These are phyloP conservation scores for Macrotus californicus DNA, from an alignment of 2,113 vertebrate species.

Conservation along the genomic window DNA sequence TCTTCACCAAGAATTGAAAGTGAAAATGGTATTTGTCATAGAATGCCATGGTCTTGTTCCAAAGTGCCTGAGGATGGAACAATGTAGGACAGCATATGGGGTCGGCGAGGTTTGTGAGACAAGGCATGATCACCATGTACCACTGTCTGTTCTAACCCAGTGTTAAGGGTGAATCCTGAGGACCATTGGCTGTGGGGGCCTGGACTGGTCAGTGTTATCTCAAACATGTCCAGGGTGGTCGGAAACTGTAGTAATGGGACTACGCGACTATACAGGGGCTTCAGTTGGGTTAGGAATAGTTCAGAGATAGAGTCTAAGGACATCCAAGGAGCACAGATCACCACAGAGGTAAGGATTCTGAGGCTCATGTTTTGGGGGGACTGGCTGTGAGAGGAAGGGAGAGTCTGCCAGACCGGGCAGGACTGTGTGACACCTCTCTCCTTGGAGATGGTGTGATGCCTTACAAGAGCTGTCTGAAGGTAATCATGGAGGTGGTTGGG, in stretches of 20 bases:
- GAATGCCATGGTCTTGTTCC: neutral
- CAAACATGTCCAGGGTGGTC: neutral
- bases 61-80: neutral
- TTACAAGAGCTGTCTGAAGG: neutral
- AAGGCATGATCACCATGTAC: neutral
- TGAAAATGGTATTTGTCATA: conserved; percentile 28
- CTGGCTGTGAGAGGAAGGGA: neutral
- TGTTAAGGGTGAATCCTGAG: neutral
- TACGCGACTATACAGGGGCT: neutral
- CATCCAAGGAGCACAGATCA: neutral
- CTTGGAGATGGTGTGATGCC: neutral
- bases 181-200: neutral
- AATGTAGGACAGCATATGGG: neutral
- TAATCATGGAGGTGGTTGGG: neutral
- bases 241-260: neutral
- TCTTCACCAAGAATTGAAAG: conserved; percentile 27
- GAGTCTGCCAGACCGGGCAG: neutral
- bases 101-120: neutral
- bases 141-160: neutral
- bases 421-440: neutral
- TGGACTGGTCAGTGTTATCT: neutral
- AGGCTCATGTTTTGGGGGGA: neutral
- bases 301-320: neutral
- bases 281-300: neutral
- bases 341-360: neutral